Evolutionary conservation across 2,797 vertebrate genomes (phyloP), one percentile per base, ranked within the genome.

Genomic region (Apogon hyalosoma): DNA sequence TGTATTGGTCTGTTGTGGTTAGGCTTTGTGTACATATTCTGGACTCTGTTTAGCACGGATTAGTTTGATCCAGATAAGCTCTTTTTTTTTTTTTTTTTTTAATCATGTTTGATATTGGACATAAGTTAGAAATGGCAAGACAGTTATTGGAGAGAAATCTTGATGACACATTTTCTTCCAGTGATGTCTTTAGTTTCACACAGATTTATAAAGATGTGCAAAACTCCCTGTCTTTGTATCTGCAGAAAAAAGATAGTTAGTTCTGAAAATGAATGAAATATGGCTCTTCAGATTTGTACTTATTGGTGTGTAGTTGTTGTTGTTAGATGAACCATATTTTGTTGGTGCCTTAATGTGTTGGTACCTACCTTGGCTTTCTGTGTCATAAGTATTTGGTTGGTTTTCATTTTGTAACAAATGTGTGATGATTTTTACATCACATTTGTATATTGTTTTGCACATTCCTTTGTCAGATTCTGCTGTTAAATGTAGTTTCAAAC

Each of bases 31-130:
- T 39, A 61, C 73, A 64, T 71, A 58, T 77, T 67, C 48, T 46
- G 70, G 72, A 65, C 65, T 57, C 60, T 83, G 51, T 84, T 86
- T 84, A 76, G 45, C 42, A 14, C 57, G 4, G n/a, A 51, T 57
- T 72, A 61, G 14, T 56, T 49, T 63, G 47, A 56, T 45, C 71
- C 50, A 12, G 12, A 28, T 28, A 28, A 28, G 24, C 24, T 28
- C 5, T 28, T 28, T 28, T 28, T 21, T 21, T 21, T 2, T 21
- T 21, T 21, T 2, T 21, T 21, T 21, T 21, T 21, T 21, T 21
- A 2, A 2, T 57, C 45, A 2, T 56, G 73, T 51, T 68, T 46
- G 48, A 41, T 40, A 42, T 71, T 63, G 45, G 28, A 75, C 60
- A 69, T 39, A 48, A 73, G 61, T 42, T 52, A 41, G 54, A 74